Evolutionary conservation across 2,113 vertebrate genomes (phyloP), one percentile per base, ranked within the genome.

Genomic region (Poeciliopsis turrubarensis): DNA sequence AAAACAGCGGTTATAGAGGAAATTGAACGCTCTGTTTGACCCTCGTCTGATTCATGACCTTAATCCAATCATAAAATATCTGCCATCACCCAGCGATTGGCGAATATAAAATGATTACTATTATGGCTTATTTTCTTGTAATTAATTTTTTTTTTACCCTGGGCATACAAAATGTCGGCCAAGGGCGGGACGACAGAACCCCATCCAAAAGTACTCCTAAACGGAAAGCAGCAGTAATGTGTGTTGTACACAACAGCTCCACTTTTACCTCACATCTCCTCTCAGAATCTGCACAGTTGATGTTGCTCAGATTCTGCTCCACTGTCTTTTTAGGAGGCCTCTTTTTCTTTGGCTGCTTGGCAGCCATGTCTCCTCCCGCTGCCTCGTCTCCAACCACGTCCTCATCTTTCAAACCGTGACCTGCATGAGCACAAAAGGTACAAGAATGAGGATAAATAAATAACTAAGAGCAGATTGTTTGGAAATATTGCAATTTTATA

Each of bases 291-390:
- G 95, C 77, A 31, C 92, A 82, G 0, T 97, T 96, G 88, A 99
- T 96, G 91, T 96, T 98, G 74, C 87, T 94, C 76, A 97, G 44
- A 77, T 99, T 98, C 79, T 95, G 92, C 88, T 98, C 97, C 0
- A 99, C 95, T 0, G 96, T 99, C 89, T 79, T 95, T 75, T 95
- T 96, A 22, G 0, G 89, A 72, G 62, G 94, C 89, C 83, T 96
- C 86, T 94, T 98, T 83, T 90, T 97, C 65, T 93, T 94, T 1
- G 89, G 73, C 73, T 92, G 96, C 84, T 91, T 95, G 37, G 74
- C 78, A 27, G 86, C 86, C 15, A 71, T 82, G 26, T 93, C 93
- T 0, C 60, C 4, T 10, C 30, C 78, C 0, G 15, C 22, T 3
- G 25, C 61, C 0, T 78, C 87, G 0, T 68, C 92, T 12, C 62